Conservation (phyloP, 37 sponge, comb jelly and placozoan species). For the Sycon ciliatum region DNA sequence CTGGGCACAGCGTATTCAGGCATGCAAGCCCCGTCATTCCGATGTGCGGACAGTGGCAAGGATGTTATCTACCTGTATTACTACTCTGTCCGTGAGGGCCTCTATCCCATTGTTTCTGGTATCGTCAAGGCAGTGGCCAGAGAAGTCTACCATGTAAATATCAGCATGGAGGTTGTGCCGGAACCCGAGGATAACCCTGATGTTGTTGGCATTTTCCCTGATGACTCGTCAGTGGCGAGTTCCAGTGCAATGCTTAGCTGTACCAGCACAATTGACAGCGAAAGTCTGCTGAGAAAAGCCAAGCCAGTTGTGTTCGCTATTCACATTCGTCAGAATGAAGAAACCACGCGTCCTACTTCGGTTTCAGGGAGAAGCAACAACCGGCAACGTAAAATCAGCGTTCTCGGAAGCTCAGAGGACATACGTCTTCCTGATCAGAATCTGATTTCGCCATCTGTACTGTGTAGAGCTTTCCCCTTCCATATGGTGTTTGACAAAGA, state of each 20-base stretch:
- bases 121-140: neutral
- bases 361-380: too few species aligned
- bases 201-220: too few species aligned
- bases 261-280: too few species aligned
- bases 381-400: too few species aligned
- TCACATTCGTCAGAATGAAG: too few species aligned
- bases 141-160: conserved; percentile 26
- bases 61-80: neutral
- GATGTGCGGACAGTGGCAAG: neutral
- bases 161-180: conserved; percentile 43
- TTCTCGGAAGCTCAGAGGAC: too few species aligned
- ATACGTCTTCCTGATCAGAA: too few species aligned
- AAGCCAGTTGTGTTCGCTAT: too few species aligned
- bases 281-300: too few species aligned
- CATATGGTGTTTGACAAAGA: conserved; percentile 59
- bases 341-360: too few species aligned
- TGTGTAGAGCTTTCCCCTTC: conserved; percentile 48
- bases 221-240: too few species aligned
- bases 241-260: too few species aligned
- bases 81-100: conserved; percentile 3
- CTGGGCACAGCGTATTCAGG: conserved; percentile 9
- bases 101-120: neutral
- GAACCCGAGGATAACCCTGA: conserved; percentile 11
- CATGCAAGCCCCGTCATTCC: conserved; percentile 5
- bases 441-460: neutral